Base-by-base conservation (phyloP, 2,113 vertebrate species). In the Anguilla japonica region DNA sequence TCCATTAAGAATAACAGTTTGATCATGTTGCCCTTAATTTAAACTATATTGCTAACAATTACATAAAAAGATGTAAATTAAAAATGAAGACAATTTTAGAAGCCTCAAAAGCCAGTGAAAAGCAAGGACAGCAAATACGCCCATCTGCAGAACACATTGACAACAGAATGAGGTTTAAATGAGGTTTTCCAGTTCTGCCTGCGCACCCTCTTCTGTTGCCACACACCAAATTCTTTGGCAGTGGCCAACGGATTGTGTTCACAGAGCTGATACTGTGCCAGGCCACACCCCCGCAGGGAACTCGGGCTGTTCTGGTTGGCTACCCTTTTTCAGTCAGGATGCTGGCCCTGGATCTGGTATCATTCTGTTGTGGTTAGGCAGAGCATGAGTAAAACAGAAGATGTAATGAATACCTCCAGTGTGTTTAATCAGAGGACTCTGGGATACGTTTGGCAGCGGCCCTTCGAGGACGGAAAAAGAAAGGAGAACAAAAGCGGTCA, bases 141-240 rank as follows among this genome's bases (percentile, higher is more conserved):
- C 88, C 91, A 93, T 94, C 90, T 94, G 92, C 91, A 91, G 88
- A 91, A 92, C 86, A 86, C 88, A 91, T 90, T 89, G 89, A 86
- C 83, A 82, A 92, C 89, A 84, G 90, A 90, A 90, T 84, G 87
- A 89, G 89, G 91, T 91, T 85, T 84, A 90, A 90, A 90, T 84
- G 87, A 89, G 89, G 91, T 91, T 85, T 84, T 88, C 85, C 82
- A 63, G 41, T 81, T 82, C 56, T 83, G 57, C 88, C 81, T 84
- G 84, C 13, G 50, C 13, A 11, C 86, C 87, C 87, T 80, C 84
- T 79, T 90, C 84, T 87, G 89, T 88, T 91, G 87, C 85, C 89
- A 87, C 88, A 81, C 92, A 94, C 92, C 91, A 92, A 93, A 53
- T 89, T 90, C 89, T 91, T 91, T 92, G 91, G 90, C 86, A 71